These are phyloP conservation scores for Proisotoma minuta DNA, from an alignment of 2,888 invertebrate species.

Conservation along the genomic window DNA sequence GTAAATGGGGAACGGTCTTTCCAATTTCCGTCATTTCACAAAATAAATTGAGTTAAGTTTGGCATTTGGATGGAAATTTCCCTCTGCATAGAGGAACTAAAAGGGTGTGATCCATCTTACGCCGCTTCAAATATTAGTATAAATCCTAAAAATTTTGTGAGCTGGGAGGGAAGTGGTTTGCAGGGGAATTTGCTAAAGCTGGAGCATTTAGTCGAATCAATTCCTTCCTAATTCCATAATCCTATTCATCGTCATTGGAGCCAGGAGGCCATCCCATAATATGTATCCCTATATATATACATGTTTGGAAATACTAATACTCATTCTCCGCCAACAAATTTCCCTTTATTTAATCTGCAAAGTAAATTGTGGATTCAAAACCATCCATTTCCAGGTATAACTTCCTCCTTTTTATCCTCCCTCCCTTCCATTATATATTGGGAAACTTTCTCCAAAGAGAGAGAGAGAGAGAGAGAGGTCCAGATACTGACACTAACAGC, in stretches of 20 bases:
- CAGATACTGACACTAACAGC: too few species aligned
- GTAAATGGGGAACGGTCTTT: too few species aligned
- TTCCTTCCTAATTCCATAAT: slow-evolving; percentile 13
- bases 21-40: too few species aligned
- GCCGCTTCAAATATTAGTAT: too few species aligned
- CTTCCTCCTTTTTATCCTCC: background rate
- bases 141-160: too few species aligned
- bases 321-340: too few species aligned
- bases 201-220: background rate
- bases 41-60: too few species aligned
- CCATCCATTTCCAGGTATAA: background rate
- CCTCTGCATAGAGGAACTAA: too few species aligned
- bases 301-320: background rate
- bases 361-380: slow-evolving; percentile 7
- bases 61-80: too few species aligned
- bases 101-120: too few species aligned
- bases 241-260: background rate
- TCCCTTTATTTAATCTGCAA: slow-evolving; percentile 16
- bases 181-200: too few species aligned
- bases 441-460: slow-evolving; percentile 2
- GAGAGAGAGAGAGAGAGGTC: background rate
- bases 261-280: background rate
- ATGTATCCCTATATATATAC: background rate
- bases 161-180: too few species aligned
- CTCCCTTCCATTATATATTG: background rate